Conservation (phyloP, 1,140 invertebrate genomes). For the Agrypnia vestita region DNA sequence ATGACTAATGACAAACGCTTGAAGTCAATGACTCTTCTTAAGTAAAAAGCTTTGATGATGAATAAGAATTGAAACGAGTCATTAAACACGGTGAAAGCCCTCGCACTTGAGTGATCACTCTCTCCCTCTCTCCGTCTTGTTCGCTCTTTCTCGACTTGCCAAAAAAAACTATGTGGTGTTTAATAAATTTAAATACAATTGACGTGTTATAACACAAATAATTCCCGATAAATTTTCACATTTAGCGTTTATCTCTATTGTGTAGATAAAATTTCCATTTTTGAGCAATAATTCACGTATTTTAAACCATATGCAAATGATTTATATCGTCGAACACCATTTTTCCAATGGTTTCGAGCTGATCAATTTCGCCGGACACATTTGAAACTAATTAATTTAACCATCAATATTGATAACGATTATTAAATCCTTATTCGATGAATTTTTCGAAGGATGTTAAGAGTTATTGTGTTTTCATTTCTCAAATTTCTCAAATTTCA, state of each 20-base stretch:
- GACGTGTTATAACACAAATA: not conserved
- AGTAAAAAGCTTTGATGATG: slow-evolving; percentile 11
- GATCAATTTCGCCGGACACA: slow-evolving; percentile 9
- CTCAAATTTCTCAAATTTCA: too few species aligned
- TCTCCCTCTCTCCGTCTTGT: not conserved
- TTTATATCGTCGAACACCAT: not conserved
- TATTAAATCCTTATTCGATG: too few species aligned
- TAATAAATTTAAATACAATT: not conserved
- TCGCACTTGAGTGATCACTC: not conserved
- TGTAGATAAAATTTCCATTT: slow-evolving; percentile 28
- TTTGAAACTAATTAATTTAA: slow-evolving; percentile 15
- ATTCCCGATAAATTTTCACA: slow-evolving; percentile 16
- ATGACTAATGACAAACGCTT: slow-evolving; percentile 18
- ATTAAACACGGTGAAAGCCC: not conserved
- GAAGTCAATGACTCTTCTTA: slow-evolving; percentile 19
- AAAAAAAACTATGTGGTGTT: not conserved
- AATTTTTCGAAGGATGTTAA: not conserved
- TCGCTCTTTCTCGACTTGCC: not conserved
- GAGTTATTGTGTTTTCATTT: not conserved
- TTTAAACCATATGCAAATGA: slow-evolving; percentile 40
- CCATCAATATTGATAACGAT: not conserved
- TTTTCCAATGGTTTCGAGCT: not conserved
- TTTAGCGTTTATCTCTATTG: slow-evolving; percentile 21
- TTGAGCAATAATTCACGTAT: slow-evolving; percentile 20
- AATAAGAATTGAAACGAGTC: slow-evolving; percentile 22